A percentile compares a stretch with the other conserved stretches of the same genome.
phyloP scores from a whole-genome alignment of 2,797 vertebrate genomes.

The Halcyon smyrnensis region DNA sequence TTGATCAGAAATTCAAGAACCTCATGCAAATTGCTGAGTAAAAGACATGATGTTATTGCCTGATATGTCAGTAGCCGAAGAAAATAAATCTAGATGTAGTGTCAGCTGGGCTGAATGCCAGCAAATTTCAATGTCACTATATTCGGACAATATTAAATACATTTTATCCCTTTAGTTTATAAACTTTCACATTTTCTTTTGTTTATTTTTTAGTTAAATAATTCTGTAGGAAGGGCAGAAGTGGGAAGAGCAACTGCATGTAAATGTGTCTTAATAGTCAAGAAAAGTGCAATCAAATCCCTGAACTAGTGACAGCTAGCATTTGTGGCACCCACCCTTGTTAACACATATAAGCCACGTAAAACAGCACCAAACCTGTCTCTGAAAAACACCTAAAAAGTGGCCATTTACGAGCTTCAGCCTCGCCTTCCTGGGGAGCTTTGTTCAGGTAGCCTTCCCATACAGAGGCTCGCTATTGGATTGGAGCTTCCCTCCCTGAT shows the following conservation, averaged over 20 bases:
- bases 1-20: slow-evolving; percentile 53
- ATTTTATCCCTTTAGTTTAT: slow-evolving; percentile 60
- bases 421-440: slow-evolving; percentile 20
- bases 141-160: slow-evolving; percentile 66
- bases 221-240: slow-evolving; percentile 38
- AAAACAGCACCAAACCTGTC: slow-evolving; percentile 52
- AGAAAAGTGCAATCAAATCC: slow-evolving; percentile 81
- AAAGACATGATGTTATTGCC: slow-evolving; percentile 65
- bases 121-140: slow-evolving; percentile 37
- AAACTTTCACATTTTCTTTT: slow-evolving; percentile 74
- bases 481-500: slow-evolving; percentile 38
- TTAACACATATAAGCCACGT: slow-evolving; percentile 4
- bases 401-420: slow-evolving; percentile 28
- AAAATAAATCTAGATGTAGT: slow-evolving; percentile 39
- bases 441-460: slow-evolving; percentile 31
- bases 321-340: slow-evolving; percentile 40
- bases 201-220: slow-evolving; percentile 74
- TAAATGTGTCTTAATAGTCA: slow-evolving; percentile 54
- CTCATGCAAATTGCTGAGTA: slow-evolving; percentile 40
- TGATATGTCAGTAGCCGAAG: slow-evolving; percentile 67
- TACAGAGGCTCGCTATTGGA: background rate
- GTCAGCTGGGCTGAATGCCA: slow-evolving; percentile 63
- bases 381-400: slow-evolving; percentile 35
- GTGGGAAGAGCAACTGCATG: background rate
- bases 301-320: slow-evolving; percentile 73